A percentile compares a stretch with the other conserved stretches of the same genome.
Evolutionary conservation across 2,797 vertebrate species (phyloP).

Genomic region (Arnoldichthys spilopterus): DNA sequence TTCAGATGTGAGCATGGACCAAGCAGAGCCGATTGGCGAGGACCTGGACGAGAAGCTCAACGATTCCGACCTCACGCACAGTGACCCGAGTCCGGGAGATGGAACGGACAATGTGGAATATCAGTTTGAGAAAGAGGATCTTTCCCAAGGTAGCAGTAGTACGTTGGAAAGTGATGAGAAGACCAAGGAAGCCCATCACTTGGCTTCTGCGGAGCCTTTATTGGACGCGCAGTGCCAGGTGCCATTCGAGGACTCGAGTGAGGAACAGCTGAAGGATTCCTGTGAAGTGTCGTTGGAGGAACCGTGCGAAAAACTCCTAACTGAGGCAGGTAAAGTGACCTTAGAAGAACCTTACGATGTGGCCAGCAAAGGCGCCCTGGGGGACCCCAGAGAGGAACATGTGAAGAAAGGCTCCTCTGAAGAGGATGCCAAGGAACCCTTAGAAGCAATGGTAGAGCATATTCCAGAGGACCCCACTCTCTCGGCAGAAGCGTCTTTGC

Average conservation of each 20-base stretch:
- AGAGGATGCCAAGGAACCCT: conserved; percentile 46
- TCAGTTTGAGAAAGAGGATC: conserved; percentile 74
- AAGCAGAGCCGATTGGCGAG: conserved; percentile 56
- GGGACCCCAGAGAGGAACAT: conserved; percentile 60
- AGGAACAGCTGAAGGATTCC: conserved; percentile 40
- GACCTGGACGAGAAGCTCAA: conserved; percentile 70
- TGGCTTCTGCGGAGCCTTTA: conserved; percentile 52
- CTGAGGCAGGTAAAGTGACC: conserved; percentile 47
- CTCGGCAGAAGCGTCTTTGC: conserved; percentile 44
- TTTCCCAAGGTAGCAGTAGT: conserved; percentile 52
- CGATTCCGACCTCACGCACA: conserved; percentile 66
- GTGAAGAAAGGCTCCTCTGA: conserved; percentile 51
- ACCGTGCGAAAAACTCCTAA: conserved; percentile 42
- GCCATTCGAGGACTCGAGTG: conserved; percentile 48
- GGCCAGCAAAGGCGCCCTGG: conserved; percentile 46
- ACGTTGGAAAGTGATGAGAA: conserved; percentile 40
- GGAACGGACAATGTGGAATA: conserved; percentile 63
- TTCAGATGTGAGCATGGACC: conserved; percentile 70
- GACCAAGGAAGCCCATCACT: conserved; percentile 25
- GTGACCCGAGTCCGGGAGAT: conserved; percentile 65
- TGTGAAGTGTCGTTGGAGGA: conserved; percentile 52
- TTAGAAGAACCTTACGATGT: conserved; percentile 47
- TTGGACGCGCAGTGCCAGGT: conserved; percentile 42
- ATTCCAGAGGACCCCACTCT: conserved; percentile 50
- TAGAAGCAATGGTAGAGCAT: conserved; percentile 49